Base-by-base conservation (phyloP, 2,888 invertebrate species). In the Polymixis flavicincta region DNA sequence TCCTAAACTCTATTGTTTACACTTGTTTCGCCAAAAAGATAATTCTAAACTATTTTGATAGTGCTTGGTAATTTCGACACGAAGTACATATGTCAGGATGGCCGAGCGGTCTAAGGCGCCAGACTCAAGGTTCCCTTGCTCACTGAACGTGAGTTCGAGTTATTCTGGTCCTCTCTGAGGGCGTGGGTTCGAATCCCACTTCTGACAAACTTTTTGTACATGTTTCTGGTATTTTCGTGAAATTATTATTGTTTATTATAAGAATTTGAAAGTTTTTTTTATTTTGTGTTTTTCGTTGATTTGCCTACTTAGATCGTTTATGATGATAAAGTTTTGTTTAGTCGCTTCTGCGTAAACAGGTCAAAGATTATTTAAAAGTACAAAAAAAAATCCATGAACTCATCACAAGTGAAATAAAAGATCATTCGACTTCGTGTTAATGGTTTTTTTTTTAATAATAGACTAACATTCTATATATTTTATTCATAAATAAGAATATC, bases 141-240 rank as follows among this genome's bases (percentile, higher is more conserved):
- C 60, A 72, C 72, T 80, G 69, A 72, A 57, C 74, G 85, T 85
- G 78, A 77, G 84, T 82, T 45, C 81, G 85, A 83, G 85, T 83
- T 81, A 76, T 83, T 82, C 82, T 82, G 82, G 82, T 82, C 82
- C 82, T 82, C 82, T 80, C 76, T 82, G 82, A 82, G 85, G 85
- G 85, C 82, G 85, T 83, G 83, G 83, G 85, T 84, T 83, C 83
- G 65, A 83, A 84, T 83, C 82, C 86, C 83, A 83, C 83, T 85
- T 85, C 83, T 83, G 86, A 83, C 86, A 85, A 82, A 78, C 78
- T 83, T 83, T 83, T 83, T 83, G 86, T 83, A 7, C 48, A 71
- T 73, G 22, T 79, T 74, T 83, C n/a, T 74, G 9, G 0, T 25
- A 50, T 69, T 80, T 85, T 81, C 11, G 8, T 50, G 42, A 28